phyloP scores from a whole-genome alignment of 1,140 invertebrate species.

The Trachelipus rathkii region DNA sequence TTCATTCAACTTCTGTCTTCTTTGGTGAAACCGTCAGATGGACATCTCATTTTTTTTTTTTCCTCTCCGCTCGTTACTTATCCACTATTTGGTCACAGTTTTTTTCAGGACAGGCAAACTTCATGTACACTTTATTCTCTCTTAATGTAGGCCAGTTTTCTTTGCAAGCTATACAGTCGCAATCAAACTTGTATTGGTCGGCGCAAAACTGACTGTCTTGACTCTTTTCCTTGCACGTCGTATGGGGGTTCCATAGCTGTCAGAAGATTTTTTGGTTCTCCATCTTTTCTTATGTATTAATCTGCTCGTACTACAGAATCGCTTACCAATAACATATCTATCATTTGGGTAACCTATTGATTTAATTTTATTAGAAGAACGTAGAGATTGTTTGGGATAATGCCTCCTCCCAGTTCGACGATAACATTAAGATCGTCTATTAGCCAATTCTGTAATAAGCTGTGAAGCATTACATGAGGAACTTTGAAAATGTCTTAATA shows the following conservation, averaged over 20 bases:
- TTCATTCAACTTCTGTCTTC: background rate
- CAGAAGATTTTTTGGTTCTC: slow-evolving; percentile 57
- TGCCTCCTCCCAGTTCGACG: slow-evolving; percentile 58
- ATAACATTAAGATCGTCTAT: too few relatives aligned
- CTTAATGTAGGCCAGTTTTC: slow-evolving; percentile 53
- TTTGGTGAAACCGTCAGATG: background rate
- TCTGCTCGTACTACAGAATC: slow-evolving; percentile 55
- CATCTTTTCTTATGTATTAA: slow-evolving; percentile 52
- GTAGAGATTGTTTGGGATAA: slow-evolving; percentile 61
- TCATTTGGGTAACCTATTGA: slow-evolving; percentile 60
- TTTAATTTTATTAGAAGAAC: too few relatives aligned
- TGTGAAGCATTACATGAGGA: slow-evolving; percentile 64
- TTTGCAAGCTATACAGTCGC: slow-evolving; percentile 57
- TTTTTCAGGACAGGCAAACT: background rate
- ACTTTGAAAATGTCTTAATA: slow-evolving; percentile 58
- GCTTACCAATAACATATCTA: slow-evolving; percentile 54
- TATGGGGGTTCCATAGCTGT: slow-evolving; percentile 62
- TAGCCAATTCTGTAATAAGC: slow-evolving; percentile 60
- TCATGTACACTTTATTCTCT: slow-evolving; percentile 8
- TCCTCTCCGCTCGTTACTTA: background rate
- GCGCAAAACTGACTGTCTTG: slow-evolving; percentile 47
- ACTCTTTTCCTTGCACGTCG: slow-evolving; percentile 48
- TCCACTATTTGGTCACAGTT: background rate
- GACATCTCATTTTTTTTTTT: background rate
- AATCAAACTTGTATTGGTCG: slow-evolving; percentile 58